Evolutionary conservation across 1,140 invertebrate genomes (phyloP).

Genomic region (Heliconius hermathena): DNA sequence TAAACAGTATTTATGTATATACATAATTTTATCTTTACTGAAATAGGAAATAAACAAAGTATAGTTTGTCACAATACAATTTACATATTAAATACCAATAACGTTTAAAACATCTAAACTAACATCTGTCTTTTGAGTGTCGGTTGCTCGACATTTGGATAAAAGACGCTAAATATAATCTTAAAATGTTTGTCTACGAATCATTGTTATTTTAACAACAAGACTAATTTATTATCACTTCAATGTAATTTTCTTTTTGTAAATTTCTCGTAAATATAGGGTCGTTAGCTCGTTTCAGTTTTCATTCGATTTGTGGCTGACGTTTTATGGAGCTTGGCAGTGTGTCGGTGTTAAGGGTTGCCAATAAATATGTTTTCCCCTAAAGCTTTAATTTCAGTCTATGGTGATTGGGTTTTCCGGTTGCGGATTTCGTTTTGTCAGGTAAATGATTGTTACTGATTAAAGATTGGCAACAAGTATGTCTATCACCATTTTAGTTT

Average conservation of each 20-base stretch:
- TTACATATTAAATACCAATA: no score
- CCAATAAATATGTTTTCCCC: slow-evolving; percentile 46
- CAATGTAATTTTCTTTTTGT: neutral
- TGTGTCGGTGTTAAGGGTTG: slow-evolving; percentile 74
- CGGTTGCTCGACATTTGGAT: no score
- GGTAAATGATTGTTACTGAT: slow-evolving; percentile 26
- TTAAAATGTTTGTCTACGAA: neutral
- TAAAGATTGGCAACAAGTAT: neutral
- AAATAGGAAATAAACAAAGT: no score
- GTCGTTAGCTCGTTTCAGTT: slow-evolving; percentile 1
- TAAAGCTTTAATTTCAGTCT: slow-evolving; percentile 34
- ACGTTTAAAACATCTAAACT: no score
- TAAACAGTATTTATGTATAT: no score
- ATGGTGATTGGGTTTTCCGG: slow-evolving; percentile 39
- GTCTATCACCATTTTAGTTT: slow-evolving; percentile 1
- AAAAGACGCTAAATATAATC: neutral
- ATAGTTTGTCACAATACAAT: no score
- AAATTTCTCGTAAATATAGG: neutral
- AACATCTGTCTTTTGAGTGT: no score
- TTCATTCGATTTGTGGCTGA: slow-evolving; percentile 15
- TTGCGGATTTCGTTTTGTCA: slow-evolving; percentile 36
- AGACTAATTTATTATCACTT: neutral
- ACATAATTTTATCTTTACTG: no score
- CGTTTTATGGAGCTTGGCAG: slow-evolving; percentile 67
- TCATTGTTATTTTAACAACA: neutral